Evolutionary conservation across 1,140 invertebrate species (phyloP).

Genomic region (Andrena cerasifolii): DNA sequence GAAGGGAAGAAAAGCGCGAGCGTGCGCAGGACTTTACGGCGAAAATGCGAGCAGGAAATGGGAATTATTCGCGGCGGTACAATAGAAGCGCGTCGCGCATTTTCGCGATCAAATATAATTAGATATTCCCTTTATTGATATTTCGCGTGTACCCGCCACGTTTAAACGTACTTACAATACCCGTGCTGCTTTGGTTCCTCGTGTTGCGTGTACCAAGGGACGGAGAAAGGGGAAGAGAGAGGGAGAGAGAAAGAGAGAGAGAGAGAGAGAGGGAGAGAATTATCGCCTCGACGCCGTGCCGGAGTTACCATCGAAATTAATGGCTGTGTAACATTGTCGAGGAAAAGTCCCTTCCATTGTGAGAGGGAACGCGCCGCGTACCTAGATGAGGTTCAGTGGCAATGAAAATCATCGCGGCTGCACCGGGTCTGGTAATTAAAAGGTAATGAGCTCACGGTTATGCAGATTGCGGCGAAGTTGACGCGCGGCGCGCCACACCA

Average conservation of each 20-base stretch:
- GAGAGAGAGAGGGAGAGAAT: conserved; percentile 34
- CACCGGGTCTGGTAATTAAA: conserved; percentile 62
- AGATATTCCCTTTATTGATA: conserved; percentile 45
- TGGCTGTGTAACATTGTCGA: conserved; percentile 47
- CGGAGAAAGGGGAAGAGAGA: not conserved
- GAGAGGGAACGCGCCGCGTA: conserved; percentile 24
- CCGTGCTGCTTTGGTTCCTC: conserved; percentile 24
- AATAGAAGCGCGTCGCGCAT: not conserved
- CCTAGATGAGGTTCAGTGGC: conserved; percentile 62
- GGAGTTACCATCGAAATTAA: conserved; percentile 62
- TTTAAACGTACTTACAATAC: conserved; percentile 43
- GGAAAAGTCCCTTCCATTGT: conserved; percentile 63
- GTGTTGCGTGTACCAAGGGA: too few species aligned
- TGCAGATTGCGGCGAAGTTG: conserved; percentile 59
- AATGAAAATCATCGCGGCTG: conserved; percentile 65
- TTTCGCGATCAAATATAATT: conserved; percentile 31
- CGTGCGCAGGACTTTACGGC: not conserved
- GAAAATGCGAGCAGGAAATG: not conserved
- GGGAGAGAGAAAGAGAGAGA: not conserved
- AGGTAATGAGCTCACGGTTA: conserved; percentile 67
- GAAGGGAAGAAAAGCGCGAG: not conserved
- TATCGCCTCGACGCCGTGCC: conserved; percentile 44
- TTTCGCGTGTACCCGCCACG: conserved; percentile 37
- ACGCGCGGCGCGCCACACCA: conserved; percentile 26
- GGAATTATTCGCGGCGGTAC: not conserved